These are phyloP conservation scores for Tylochromis polylepis DNA, from an alignment of 2,113 vertebrate genomes.

Conservation along the genomic window DNA sequence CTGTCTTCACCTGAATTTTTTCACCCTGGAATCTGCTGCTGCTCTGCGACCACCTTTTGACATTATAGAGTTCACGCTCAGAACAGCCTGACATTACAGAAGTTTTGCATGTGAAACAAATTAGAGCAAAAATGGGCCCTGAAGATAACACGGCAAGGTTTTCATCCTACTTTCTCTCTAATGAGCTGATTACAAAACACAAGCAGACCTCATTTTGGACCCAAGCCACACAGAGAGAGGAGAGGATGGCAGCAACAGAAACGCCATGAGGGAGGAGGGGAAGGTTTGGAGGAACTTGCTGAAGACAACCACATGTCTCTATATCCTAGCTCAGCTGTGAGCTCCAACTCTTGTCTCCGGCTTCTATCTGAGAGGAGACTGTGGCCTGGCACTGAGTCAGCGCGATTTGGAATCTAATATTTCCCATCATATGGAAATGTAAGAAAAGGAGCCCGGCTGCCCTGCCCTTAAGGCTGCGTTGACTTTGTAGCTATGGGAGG, in stretches of 20 bases:
- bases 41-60: conserved; percentile 23
- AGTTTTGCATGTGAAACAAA: neutral
- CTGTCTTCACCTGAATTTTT: neutral
- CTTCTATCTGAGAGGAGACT: conserved; percentile 78
- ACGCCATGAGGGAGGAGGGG: conserved; percentile 32
- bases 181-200: conserved; percentile 51
- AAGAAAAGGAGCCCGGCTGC: conserved; percentile 43
- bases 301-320: conserved; percentile 82
- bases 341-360: conserved; percentile 62
- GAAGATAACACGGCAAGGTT: neutral
- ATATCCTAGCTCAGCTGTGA: conserved; percentile 63
- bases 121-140: neutral
- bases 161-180: conserved; percentile 7
- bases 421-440: conserved; percentile 61
- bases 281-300: conserved; percentile 50
- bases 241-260: conserved; percentile 39
- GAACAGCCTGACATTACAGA: neutral
- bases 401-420: conserved; percentile 65
- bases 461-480: conserved; percentile 30
- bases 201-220: conserved; percentile 54
- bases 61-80: neutral
- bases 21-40: neutral
- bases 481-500: conserved; percentile 50
- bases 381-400: conserved; percentile 78
- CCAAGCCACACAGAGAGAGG: conserved; percentile 23